A percentile compares a stretch with the other conserved stretches of the same genome.
Conservation (phyloP, 2,113 vertebrate species). For the Kryptolebias marmoratus region DNA sequence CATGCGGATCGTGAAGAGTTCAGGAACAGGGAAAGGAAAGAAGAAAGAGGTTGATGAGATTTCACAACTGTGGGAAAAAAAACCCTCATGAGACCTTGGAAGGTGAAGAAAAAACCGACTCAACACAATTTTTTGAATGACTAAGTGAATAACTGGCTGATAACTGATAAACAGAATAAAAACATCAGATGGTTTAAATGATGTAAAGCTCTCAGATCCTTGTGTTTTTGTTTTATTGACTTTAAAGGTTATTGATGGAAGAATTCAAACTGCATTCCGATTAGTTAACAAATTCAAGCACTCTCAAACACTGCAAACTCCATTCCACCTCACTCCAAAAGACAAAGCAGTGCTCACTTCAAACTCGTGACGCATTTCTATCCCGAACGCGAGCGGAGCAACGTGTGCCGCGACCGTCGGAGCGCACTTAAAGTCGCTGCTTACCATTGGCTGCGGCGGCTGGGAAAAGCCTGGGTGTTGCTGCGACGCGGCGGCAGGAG, state of each 20-base stretch:
- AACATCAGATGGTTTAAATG: background rate
- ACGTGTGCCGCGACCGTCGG: background rate
- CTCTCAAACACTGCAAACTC: conserved; percentile 41
- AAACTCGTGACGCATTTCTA: conserved; percentile 12
- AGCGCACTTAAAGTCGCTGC: conserved; percentile 49
- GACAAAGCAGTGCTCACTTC: conserved; percentile 21
- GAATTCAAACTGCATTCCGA: background rate
- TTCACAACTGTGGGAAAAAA: background rate
- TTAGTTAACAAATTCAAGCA: background rate
- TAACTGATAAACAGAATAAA: background rate
- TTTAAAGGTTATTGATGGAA: background rate
- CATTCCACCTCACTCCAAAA: conserved; percentile 36
- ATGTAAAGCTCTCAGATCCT: too few relatives aligned
- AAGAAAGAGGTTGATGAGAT: background rate
- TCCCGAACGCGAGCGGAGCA: conserved; percentile 16
- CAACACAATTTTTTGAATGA: background rate
- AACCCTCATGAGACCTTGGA: background rate
- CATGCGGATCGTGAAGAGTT: background rate
- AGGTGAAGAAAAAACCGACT: conserved; percentile 11
- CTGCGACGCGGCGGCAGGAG: conserved; percentile 75
- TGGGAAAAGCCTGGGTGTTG: conserved; percentile 85
- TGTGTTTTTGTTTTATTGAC: conserved; percentile 3
- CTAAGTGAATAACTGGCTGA: background rate
- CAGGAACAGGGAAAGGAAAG: background rate
- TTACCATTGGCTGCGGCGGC: conserved; percentile 89